Base-by-base conservation (phyloP, 2,888 invertebrate species). In the Nephrocerus scutellatus region DNA sequence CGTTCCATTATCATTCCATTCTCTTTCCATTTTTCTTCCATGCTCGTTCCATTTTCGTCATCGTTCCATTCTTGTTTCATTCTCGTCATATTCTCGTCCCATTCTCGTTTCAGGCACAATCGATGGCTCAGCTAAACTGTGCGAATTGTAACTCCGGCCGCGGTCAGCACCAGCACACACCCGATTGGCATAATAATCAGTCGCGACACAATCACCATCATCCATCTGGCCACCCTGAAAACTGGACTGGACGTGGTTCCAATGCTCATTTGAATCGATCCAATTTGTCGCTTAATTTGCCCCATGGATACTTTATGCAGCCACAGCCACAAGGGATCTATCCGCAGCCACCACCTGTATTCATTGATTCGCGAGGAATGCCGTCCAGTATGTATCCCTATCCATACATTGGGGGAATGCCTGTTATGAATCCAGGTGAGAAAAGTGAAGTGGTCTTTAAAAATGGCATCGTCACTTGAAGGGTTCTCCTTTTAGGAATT, bases 71-170 rank as follows among this genome's bases (percentile, higher is more conserved):
- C 6, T 24, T 22, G 30, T 16, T 15, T n/a, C 23, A 25, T 19
- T 24, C 20, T 35, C 20, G 18, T 36, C 20, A 24, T 26, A 16
- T 10, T n/a, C 1, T 29, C 2, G 0, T 2, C 15, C n/a, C 6
- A n/a, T 5, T 9, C 24, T n/a, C 26, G 7, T 28, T 37, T 5
- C 39, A 82, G 81, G 77, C 81, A 0, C 82, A 82, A 53, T 82
- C 82, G 0, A 74, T 81, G 74, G 80, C 81, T 1, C 81, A 82
- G 34, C 57, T 83, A 6, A 77, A 76, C 55, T 79, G 76, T 48
- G 73, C 74, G 19, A 71, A 72, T 30, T 77, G 77, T 47, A 72
- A 67, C 50, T 68, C 63, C 41, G 69, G 64, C 47, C 67, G 60
- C 43, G 59, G 59, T 18, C 57, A 52, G 36, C 57, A 56, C 36